phyloP scores from a whole-genome alignment of 2,888 invertebrate genomes.

The Rotaria macrura region DNA sequence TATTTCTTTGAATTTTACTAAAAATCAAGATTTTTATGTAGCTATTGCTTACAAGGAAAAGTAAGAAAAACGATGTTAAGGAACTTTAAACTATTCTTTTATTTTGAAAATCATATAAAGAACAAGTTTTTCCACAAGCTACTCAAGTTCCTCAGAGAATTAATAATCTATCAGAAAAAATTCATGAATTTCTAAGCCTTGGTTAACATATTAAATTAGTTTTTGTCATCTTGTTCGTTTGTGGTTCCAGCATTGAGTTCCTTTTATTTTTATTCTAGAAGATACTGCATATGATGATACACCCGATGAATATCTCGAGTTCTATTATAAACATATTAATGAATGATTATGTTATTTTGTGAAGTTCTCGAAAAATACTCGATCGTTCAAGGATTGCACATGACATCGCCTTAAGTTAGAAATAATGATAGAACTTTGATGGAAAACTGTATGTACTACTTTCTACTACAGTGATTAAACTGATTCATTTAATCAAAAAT shows the following conservation, averaged over 20 bases:
- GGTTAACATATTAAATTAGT: conserved; percentile 57
- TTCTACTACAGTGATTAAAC: conserved; percentile 67
- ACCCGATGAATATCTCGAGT: conserved; percentile 88
- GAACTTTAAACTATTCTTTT: too few species aligned
- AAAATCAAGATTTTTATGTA: conserved; percentile 41
- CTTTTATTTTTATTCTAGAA: conserved; percentile 48
- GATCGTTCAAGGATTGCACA: conserved; percentile 82
- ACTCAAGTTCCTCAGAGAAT: conserved; percentile 70
- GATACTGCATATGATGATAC: conserved; percentile 76
- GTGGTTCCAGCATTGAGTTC: too few species aligned
- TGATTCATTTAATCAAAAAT: conserved; percentile 85
- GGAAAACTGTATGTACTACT: too few species aligned
- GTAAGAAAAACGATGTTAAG: background rate
- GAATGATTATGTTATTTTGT: conserved; percentile 82
- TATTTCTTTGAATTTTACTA: conserved; percentile 74
- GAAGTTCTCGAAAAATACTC: conserved; percentile 76
- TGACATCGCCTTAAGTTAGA: conserved; percentile 57
- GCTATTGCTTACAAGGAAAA: conserved; percentile 59
- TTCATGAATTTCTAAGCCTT: conserved; percentile 65
- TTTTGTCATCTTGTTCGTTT: background rate
- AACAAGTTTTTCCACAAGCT: conserved; percentile 69
- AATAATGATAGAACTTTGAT: background rate
- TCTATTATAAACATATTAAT: conserved; percentile 92
- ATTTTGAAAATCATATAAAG: conserved; percentile 65
- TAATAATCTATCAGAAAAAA: conserved; percentile 63